Percentiles rank a stretch among this genome's conserved stretches.
These are phyloP conservation scores for Vulpes vulpes DNA, from an alignment of 2,113 vertebrate species.

Conservation along the genomic window DNA sequence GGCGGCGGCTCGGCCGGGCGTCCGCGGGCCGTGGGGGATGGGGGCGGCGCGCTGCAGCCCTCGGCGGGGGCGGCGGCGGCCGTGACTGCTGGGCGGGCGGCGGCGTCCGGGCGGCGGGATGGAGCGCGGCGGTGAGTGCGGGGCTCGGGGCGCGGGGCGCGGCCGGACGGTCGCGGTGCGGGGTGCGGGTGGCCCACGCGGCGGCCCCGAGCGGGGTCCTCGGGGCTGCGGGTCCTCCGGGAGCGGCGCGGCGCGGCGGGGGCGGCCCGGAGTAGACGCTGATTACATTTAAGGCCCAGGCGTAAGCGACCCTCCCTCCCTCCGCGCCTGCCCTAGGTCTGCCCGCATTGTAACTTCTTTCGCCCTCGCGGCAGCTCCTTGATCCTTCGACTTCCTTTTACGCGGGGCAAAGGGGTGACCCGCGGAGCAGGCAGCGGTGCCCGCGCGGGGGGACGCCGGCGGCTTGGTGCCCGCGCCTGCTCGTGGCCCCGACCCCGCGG, in stretches of 20 bases:
- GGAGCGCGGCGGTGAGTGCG: slow-evolving; percentile 74
- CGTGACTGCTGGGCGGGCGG: background rate
- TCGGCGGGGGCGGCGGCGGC: slow-evolving; percentile 5
- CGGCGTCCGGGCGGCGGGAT: slow-evolving; percentile 41
- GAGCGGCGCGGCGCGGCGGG: background rate
- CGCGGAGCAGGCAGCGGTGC: no score
- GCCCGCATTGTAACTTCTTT: no score
- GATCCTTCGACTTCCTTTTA: no score
- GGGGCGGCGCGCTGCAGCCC: slow-evolving; percentile 4
- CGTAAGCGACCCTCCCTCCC: no score
- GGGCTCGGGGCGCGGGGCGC: background rate
- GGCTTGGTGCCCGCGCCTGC: no score
- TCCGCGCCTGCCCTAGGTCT: no score
- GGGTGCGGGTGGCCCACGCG: background rate
- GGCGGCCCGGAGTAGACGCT: no score
- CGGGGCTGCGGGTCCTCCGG: background rate
- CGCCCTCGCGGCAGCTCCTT: no score
- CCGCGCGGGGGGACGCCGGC: no score
- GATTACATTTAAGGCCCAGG: no score
- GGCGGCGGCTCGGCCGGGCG: background rate
- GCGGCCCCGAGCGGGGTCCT: background rate
- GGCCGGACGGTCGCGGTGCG: background rate
- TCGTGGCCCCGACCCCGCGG: no score
- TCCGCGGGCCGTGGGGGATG: slow-evolving; percentile 69
- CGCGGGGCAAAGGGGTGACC: no score